Evolutionary conservation across 2,113 vertebrate species (phyloP).

Genomic region (Melanostigma gelatinosum): DNA sequence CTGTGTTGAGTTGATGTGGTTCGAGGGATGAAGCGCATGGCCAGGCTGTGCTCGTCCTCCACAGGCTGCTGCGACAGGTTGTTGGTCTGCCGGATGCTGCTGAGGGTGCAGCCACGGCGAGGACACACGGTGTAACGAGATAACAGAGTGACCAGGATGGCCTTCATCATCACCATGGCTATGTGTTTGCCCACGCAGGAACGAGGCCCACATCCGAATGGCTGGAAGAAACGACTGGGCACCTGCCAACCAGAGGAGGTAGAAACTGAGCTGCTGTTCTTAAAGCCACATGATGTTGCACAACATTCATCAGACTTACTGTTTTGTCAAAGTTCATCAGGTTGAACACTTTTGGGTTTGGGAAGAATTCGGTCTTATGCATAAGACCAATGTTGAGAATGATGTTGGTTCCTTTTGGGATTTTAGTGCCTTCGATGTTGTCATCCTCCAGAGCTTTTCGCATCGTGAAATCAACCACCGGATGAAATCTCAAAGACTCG

Average conservation of each 20-base stretch:
- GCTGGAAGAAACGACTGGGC: constrained; percentile 93
- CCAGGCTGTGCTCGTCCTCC: constrained; percentile 82
- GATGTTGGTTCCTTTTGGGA: constrained; percentile 94
- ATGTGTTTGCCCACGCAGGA: constrained; percentile 95
- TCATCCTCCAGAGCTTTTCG: constrained; percentile 90
- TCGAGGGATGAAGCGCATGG: constrained; percentile 89
- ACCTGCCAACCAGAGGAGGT: constrained; percentile 82
- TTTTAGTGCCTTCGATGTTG: constrained; percentile 87
- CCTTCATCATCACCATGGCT: constrained; percentile 98
- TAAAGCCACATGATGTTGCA: background rate
- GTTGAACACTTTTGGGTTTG: constrained; percentile 91
- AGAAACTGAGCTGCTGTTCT: background rate
- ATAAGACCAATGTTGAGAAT: constrained; percentile 94
- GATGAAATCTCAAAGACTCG: constrained; percentile 93
- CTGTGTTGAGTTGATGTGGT: background rate
- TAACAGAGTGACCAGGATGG: constrained; percentile 90
- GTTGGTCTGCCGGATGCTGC: constrained; percentile 88
- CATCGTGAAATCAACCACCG: constrained; percentile 94
- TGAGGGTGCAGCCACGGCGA: constrained; percentile 82
- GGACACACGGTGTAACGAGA: constrained; percentile 87
- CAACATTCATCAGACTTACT: constrained; percentile 77
- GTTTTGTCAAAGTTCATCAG: constrained; percentile 92
- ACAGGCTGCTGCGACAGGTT: constrained; percentile 90
- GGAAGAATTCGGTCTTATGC: constrained; percentile 93
- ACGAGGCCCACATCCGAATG: constrained; percentile 94